Evolutionary conservation across 2,113 vertebrate species (phyloP).

Genomic region (Cricetomys ansorgei): DNA sequence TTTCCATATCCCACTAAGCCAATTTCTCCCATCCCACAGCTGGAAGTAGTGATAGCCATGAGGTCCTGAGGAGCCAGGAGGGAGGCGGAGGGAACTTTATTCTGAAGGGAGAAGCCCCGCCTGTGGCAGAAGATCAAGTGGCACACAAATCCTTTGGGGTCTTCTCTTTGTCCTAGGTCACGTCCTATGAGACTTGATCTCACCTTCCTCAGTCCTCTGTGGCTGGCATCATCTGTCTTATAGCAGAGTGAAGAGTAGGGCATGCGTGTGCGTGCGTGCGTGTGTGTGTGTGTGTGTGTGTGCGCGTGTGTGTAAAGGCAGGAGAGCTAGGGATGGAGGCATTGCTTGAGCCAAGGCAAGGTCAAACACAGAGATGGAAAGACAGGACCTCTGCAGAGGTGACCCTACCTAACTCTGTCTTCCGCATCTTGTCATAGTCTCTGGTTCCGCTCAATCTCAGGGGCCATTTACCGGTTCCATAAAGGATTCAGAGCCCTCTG

Average conservation of each 20-base stretch:
- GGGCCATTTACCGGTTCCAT: background rate
- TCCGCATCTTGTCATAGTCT: background rate
- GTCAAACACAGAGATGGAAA: background rate
- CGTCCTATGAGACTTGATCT: background rate
- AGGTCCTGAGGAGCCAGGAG: background rate
- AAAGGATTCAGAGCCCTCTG: background rate
- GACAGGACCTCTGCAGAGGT: background rate
- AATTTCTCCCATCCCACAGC: background rate
- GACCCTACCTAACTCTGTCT: background rate
- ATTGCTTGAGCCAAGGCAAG: background rate
- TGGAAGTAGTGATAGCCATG: background rate
- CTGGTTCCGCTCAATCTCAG: background rate
- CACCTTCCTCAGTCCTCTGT: background rate
- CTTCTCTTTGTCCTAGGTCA: background rate
- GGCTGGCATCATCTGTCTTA: background rate
- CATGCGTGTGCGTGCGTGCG: no score
- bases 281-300: no score
- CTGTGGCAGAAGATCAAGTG: background rate
- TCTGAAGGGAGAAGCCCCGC: constrained; percentile 39
- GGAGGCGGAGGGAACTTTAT: background rate
- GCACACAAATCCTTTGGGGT: background rate
- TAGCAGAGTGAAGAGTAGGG: background rate
- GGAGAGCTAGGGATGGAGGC: background rate
- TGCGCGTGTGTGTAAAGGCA: no score
- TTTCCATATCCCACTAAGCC: background rate